A percentile compares a stretch with the other conserved stretches of the same genome.
Evolutionary conservation across 2,797 vertebrate species (phyloP).

Genomic region (Sparidentex hasta): DNA sequence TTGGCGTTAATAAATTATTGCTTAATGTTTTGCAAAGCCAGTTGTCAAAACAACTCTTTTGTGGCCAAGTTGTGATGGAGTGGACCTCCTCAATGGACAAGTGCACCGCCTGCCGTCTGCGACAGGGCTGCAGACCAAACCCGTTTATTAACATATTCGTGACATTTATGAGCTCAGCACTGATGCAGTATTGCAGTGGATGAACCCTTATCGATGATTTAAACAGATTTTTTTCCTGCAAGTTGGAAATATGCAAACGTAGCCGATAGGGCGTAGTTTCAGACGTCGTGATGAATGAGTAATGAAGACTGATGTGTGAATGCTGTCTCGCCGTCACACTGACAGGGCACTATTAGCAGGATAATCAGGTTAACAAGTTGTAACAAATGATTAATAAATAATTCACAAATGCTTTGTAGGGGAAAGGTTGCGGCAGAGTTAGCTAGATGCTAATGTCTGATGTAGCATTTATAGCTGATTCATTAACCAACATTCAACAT

Average conservation of each 20-base stretch:
- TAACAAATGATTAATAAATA: constrained; percentile 6
- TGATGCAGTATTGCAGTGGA: not conserved
- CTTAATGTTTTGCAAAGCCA: not conserved
- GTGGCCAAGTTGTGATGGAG: not conserved
- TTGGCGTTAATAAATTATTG: not conserved
- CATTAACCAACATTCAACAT: not conserved
- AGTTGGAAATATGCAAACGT: not conserved
- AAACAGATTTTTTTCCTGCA: not conserved
- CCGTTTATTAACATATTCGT: not conserved
- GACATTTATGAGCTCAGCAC: not conserved
- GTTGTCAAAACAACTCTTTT: not conserved
- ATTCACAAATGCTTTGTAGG: constrained; percentile 1
- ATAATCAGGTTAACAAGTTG: not conserved
- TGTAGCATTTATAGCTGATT: not conserved
- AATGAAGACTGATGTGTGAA: not conserved
- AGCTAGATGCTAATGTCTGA: constrained; percentile 1
- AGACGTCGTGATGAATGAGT: not conserved
- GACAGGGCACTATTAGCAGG: not conserved
- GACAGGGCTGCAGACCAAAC: not conserved
- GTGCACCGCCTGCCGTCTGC: not conserved
- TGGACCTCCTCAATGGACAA: not conserved
- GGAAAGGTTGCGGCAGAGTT: not conserved
- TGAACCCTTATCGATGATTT: not conserved
- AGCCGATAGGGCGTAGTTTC: not conserved
- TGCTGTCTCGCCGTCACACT: not conserved